A percentile compares a stretch with the other conserved stretches of the same genome.
phyloP scores from a whole-genome alignment of 2,888 invertebrate species.

The Ophraella communa region DNA sequence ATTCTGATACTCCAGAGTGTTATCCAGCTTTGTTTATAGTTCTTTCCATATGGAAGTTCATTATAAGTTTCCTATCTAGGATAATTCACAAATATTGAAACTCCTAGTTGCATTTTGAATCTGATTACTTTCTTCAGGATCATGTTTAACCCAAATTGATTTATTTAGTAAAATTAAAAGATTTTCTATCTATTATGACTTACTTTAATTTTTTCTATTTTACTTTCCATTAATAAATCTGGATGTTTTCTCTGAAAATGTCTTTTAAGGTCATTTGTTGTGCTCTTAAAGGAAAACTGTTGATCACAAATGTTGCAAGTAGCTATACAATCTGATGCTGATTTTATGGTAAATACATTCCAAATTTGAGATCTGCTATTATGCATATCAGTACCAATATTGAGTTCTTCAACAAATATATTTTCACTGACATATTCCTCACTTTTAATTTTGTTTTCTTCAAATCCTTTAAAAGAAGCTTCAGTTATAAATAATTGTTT shows the following conservation, averaged over 20 bases:
- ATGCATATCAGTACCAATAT: not conserved
- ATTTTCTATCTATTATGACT: not conserved
- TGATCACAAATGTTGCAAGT: conserved; percentile 3
- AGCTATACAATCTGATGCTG: conserved; percentile 10
- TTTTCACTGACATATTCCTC: not conserved
- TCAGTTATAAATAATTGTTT: not conserved
- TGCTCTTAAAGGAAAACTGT: conserved; percentile 7
- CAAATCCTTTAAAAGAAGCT: not conserved
- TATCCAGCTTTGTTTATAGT: too few species aligned
- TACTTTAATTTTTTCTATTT: not conserved
- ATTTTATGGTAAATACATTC: conserved; percentile 4
- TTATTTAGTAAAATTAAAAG: not conserved
- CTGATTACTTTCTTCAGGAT: not conserved
- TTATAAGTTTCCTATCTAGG: not conserved
- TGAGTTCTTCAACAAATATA: not conserved
- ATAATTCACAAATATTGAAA: too few species aligned
- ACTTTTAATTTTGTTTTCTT: not conserved
- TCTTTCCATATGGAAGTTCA: not conserved
- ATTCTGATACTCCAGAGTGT: too few species aligned
- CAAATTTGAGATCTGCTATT: not conserved
- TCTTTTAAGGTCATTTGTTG: conserved; percentile 5
- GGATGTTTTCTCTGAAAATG: conserved; percentile 9
- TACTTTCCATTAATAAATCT: not conserved
- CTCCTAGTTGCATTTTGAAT: not conserved
- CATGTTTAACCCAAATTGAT: not conserved